Evolutionary conservation across 2,797 vertebrate genomes (phyloP).

Genomic region (Poecilia velifera): DNA sequence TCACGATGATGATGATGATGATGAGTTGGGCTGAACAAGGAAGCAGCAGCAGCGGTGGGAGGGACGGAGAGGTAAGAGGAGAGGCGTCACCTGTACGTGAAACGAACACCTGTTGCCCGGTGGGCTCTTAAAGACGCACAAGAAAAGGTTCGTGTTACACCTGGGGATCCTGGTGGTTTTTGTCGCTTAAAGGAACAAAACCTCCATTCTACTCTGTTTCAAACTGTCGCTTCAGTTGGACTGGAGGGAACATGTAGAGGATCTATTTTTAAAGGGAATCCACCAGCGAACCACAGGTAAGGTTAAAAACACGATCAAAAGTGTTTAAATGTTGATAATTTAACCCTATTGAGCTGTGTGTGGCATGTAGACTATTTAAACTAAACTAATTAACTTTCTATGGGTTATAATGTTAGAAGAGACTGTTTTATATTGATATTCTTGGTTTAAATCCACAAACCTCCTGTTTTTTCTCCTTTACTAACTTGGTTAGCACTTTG

Average conservation of each 20-base stretch:
- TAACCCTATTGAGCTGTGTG: constrained; percentile 7
- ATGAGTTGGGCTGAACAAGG: constrained; percentile 14
- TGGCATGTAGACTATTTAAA: constrained; percentile 28
- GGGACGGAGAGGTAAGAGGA: not conserved
- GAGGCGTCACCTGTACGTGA: constrained; percentile 62
- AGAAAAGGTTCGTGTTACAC: constrained; percentile 45
- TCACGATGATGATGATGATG: constrained; percentile 28
- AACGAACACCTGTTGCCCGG: constrained; percentile 65
- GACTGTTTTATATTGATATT: constrained; percentile 6
- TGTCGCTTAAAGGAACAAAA: constrained; percentile 14
- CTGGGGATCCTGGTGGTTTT: not conserved
- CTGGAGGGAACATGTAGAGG: constrained; percentile 1
- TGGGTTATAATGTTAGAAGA: constrained; percentile 9
- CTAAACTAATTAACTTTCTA: constrained; percentile 36
- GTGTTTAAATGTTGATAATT: constrained; percentile 7
- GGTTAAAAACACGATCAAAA: not conserved
- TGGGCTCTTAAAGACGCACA: not conserved
- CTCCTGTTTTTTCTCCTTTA: not conserved
- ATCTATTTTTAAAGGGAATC: constrained; percentile 33
- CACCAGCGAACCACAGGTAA: constrained; percentile 46
- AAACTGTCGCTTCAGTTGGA: constrained; percentile 28
- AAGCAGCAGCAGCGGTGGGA: constrained; percentile 7
- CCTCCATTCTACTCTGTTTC: not conserved
- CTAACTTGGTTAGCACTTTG: not conserved
- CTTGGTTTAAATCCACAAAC: not conserved